Percentiles rank a stretch among this genome's conserved stretches.
Conservation (phyloP, 1,140 invertebrate species). For the Pachyrhynchus sulphureomaculatus region DNA sequence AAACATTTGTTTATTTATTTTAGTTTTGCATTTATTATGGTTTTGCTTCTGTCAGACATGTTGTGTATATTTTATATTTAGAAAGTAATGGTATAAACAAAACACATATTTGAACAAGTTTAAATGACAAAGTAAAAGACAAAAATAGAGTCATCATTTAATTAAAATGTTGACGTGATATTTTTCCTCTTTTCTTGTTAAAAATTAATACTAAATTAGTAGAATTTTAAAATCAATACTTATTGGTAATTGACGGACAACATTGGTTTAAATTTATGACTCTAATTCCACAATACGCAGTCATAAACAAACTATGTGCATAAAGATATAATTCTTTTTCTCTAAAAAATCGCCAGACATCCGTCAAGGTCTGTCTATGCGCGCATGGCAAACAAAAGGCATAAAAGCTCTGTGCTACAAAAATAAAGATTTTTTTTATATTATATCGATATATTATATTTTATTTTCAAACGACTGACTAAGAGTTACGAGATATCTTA, state of each 20-base stretch:
- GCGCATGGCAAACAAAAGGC: conserved; percentile 10
- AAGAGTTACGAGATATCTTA: conserved; percentile 24
- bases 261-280: conserved; percentile 43
- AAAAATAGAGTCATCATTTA: too few species aligned
- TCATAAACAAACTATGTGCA: conserved; percentile 51
- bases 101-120: too few species aligned
- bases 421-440: conserved; percentile 21
- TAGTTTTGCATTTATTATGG: too few species aligned
- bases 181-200: too few species aligned
- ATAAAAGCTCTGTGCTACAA: conserved; percentile 23
- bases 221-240: too few species aligned
- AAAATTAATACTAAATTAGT: too few species aligned
- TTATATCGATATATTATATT: conserved; percentile 5
- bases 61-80: too few species aligned
- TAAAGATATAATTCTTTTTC: conserved; percentile 45
- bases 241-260: conserved; percentile 40
- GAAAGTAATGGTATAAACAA: too few species aligned
- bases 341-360: conserved; percentile 41
- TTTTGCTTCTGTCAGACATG: too few species aligned
- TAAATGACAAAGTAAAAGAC: too few species aligned
- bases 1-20: too few species aligned
- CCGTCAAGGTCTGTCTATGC: conserved; percentile 35
- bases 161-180: too few species aligned
- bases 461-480: conserved; percentile 15
- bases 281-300: conserved; percentile 43